Evolutionary conservation across 2,797 vertebrate genomes (phyloP), one percentile per base, ranked within the genome.

Genomic region (Microctenopoma lineatum): DNA sequence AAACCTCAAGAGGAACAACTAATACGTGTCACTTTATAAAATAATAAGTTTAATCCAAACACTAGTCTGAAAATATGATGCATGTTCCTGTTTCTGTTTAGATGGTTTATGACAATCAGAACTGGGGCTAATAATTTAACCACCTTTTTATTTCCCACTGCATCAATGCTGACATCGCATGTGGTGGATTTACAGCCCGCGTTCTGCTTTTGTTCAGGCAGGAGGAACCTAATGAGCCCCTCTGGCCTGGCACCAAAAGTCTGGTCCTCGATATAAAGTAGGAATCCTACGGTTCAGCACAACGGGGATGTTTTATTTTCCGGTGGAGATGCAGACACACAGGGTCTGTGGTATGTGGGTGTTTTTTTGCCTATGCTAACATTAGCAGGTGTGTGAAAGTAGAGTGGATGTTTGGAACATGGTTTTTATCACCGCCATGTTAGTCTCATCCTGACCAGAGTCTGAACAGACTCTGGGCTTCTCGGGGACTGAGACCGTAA

Each of bases 271-370:
- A 62, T 60, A 71, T 76, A 68, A 80, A 74, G 68, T 15, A 75
- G 80, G 84, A 89, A 84, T 85, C 63, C 78, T 60, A 44, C 60
- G 54, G 65, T 75, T 86, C 81, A 86, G 85, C 87, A 89, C 80
- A 87, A 84, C 42, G 57, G 53, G 71, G 71, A 76, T 67, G 81
- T 84, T 84, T 88, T 81, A 82, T 84, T 86, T 85, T 84, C 82
- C 56, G 51, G 77, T 79, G 59, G 68, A 66, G 77, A 53, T 69
- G 66, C 69, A 74, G 41, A 75, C 66, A 44, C 66, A 39, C 34
- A 34, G 51, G 14, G 26, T 11, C 5, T 38, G 13, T n/a, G 7
- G 18, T 44, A 1, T 29, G 59, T 56, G 36, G 4, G 50, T 5
- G 32, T 27, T 18, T 51, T 57, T 50, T 58, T 45, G 36, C 42